Evolutionary conservation across 1,140 invertebrate genomes (phyloP).

Genomic region (Bombus soroeensis): DNA sequence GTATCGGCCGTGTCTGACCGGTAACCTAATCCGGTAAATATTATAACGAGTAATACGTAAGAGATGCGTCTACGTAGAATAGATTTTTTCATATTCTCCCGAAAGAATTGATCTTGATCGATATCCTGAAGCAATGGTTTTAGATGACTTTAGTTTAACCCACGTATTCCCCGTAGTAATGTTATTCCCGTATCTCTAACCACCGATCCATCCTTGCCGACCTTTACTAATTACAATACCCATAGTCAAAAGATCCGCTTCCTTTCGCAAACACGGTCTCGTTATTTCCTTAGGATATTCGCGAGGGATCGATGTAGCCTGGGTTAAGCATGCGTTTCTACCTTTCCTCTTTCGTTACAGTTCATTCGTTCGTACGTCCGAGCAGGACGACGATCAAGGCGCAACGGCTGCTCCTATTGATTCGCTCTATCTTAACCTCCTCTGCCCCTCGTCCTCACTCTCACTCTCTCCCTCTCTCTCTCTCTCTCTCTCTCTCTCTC

Average conservation of each 20-base stretch:
- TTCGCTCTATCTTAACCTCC: slow-evolving; percentile 52
- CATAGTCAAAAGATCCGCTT: too few species aligned
- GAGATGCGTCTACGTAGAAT: too few species aligned
- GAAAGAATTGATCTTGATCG: too few species aligned
- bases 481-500: background rate
- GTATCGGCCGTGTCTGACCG: too few species aligned
- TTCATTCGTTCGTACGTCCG: slow-evolving; percentile 55
- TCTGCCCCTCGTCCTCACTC: too few species aligned
- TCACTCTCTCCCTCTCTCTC: background rate
- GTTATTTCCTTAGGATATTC: background rate
- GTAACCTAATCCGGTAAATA: too few species aligned
- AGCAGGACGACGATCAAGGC: slow-evolving; percentile 66
- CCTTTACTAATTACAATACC: too few species aligned
- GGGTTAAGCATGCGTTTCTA: background rate
- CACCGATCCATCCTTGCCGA: background rate
- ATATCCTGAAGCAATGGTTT: too few species aligned
- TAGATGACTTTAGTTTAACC: too few species aligned
- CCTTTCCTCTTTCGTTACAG: background rate
- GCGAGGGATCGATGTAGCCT: background rate
- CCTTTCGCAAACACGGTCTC: background rate
- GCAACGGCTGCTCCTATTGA: slow-evolving; percentile 72
- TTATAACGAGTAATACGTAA: too few species aligned
- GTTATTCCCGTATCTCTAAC: background rate
- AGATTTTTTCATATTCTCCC: too few species aligned
- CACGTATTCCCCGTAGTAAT: too few species aligned